A percentile compares a stretch with the other conserved stretches of the same genome.
phyloP scores from a whole-genome alignment of 2,888 invertebrate species.

The Dugesia japonica region DNA sequence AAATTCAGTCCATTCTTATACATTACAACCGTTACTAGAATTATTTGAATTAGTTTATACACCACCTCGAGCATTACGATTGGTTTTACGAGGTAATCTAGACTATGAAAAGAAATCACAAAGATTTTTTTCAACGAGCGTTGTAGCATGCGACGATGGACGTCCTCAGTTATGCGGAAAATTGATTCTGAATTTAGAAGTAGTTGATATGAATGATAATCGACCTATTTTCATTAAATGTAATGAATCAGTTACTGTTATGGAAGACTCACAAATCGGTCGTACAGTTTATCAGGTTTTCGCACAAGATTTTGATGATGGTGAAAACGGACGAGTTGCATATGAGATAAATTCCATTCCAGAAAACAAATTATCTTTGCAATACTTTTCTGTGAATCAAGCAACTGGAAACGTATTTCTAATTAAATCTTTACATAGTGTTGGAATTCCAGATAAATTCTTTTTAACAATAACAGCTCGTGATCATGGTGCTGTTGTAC shows the following conservation, averaged over 20 bases:
- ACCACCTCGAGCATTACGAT: not conserved
- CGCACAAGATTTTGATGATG: not conserved
- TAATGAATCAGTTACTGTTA: not conserved
- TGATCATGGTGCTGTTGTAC: not conserved
- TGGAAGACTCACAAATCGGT: not conserved
- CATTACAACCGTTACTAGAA: not conserved
- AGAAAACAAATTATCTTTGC: not conserved
- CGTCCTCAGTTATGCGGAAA: not conserved
- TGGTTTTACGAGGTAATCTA: not conserved
- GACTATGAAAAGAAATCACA: not conserved
- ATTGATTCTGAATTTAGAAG: not conserved
- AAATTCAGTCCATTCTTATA: not conserved
- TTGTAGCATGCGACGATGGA: not conserved
- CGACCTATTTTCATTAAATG: not conserved
- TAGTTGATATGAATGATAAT: not conserved
- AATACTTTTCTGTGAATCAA: not conserved
- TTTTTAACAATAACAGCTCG: not conserved
- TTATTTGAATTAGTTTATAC: constrained; percentile 11
- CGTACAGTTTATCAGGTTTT: not conserved
- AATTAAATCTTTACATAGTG: not conserved
- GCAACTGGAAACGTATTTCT: not conserved
- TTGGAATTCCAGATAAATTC: not conserved
- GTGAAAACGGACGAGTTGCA: not conserved
- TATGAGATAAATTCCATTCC: not conserved
- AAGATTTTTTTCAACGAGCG: not conserved